phyloP scores from a whole-genome alignment of 64 coral and sea anemone genomes.

The Pocillopora damicornis region DNA sequence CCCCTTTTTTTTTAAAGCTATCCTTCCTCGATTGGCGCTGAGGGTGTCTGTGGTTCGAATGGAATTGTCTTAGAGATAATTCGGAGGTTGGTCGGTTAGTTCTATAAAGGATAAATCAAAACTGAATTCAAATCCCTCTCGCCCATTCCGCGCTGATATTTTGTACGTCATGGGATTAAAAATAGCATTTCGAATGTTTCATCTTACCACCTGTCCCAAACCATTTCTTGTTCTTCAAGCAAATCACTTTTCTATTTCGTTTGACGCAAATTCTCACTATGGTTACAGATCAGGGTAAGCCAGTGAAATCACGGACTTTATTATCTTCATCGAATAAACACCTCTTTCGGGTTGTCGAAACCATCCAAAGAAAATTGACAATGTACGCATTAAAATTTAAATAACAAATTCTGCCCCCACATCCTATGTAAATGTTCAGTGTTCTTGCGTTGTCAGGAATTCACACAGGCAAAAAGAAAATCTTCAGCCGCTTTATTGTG shows the following conservation, averaged over 20 bases:
- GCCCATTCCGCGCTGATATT: not conserved
- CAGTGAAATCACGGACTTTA: slow-evolving; percentile 23
- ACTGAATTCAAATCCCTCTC: not conserved
- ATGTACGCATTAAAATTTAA: slow-evolving; percentile 33
- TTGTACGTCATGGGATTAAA: not conserved
- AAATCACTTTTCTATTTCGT: slow-evolving; percentile 11
- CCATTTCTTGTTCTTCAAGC: slow-evolving; percentile 7
- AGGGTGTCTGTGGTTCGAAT: not conserved
- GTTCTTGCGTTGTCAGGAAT: not conserved
- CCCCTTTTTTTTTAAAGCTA: not conserved
- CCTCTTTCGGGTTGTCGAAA: slow-evolving; percentile 16
- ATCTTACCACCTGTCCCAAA: slow-evolving; percentile 5
- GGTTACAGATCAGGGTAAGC: not conserved
- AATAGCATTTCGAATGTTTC: slow-evolving; percentile 5
- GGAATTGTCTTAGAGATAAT: not conserved
- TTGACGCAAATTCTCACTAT: slow-evolving; percentile 30
- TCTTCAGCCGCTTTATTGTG: not conserved
- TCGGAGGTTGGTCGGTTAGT: not conserved
- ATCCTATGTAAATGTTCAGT: slow-evolving; percentile 27
- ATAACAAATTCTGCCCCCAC: slow-evolving; percentile 27
- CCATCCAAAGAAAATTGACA: slow-evolving; percentile 24
- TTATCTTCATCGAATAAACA: slow-evolving; percentile 43
- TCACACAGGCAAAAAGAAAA: not conserved
- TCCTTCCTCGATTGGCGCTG: not conserved
- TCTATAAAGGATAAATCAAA: not conserved